Evolutionary conservation across 2,113 vertebrate genomes (phyloP).

Genomic region (Bucco capensis): DNA sequence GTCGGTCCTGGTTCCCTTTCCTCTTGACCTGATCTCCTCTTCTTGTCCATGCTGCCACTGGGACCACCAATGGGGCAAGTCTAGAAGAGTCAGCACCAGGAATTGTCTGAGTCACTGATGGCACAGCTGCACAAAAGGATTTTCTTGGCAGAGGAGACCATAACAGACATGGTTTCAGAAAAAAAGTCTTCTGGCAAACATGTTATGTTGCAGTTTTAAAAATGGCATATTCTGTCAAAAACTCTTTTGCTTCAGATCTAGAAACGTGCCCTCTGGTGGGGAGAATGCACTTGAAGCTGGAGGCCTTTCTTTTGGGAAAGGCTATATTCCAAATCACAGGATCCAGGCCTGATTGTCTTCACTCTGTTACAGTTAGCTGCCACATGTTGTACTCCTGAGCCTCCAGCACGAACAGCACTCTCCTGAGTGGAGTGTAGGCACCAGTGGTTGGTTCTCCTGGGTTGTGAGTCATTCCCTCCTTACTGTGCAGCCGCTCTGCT

Average conservation of each 20-base stretch:
- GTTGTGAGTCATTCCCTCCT: background rate
- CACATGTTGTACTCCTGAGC: background rate
- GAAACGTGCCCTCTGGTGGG: background rate
- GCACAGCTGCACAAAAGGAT: background rate
- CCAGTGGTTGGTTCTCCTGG: background rate
- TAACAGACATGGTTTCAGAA: background rate
- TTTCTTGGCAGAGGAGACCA: background rate
- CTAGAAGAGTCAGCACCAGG: background rate
- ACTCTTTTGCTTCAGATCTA: background rate
- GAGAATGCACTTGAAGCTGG: background rate
- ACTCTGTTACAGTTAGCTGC: background rate
- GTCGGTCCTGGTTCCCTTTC: background rate
- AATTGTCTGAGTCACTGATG: background rate
- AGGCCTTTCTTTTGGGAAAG: background rate
- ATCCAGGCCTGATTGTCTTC: background rate
- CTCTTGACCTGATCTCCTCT: background rate
- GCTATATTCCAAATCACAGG: background rate
- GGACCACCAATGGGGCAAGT: background rate
- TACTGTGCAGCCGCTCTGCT: background rate
- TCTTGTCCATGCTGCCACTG: background rate
- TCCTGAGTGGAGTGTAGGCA: background rate
- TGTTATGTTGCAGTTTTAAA: background rate
- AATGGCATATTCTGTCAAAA: background rate
- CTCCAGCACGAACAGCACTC: rapidly evolving
- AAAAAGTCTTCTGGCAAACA: background rate